Conservation (phyloP, 2,797 vertebrate genomes). For the Oryzias sinensis region DNA sequence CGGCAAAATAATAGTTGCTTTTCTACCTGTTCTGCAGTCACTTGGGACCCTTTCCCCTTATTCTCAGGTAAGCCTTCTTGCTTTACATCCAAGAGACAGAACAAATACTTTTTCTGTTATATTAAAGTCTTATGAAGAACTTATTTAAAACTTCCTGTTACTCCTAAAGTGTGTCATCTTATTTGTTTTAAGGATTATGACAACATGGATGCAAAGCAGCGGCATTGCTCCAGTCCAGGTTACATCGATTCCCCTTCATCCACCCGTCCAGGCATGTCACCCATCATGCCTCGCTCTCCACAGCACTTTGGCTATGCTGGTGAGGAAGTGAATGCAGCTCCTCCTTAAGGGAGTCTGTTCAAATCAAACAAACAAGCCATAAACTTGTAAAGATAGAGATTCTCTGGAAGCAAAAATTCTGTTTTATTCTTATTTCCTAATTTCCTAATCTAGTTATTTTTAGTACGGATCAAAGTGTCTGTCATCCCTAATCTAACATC, state of each 20-base stretch:
- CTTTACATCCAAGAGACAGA: not conserved
- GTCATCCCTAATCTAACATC: constrained; percentile 11
- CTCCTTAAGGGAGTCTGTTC: too few relatives aligned
- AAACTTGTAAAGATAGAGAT: too few relatives aligned
- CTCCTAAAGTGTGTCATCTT: not conserved
- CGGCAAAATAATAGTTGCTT: constrained; percentile 21
- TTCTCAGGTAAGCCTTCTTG: constrained; percentile 84
- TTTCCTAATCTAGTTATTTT: constrained; percentile 8
- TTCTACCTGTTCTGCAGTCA: constrained; percentile 76
- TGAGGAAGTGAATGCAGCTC: constrained; percentile 64
- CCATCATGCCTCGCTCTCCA: constrained; percentile 88
- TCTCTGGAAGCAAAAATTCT: too few relatives aligned
- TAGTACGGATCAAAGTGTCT: constrained; percentile 9
- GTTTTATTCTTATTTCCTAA: not conserved
- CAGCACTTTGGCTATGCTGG: constrained; percentile 91
- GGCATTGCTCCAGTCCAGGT: constrained; percentile 88
- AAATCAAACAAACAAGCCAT: too few relatives aligned
- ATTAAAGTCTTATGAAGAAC: not conserved
- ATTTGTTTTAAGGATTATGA: constrained; percentile 83
- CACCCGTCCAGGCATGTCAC: constrained; percentile 89
- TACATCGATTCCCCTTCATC: constrained; percentile 90
- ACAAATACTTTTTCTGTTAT: constrained; percentile 18
- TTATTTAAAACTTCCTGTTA: not conserved
- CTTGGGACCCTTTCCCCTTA: constrained; percentile 90
- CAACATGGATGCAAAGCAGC: constrained; percentile 87